Evolutionary conservation across 2,113 vertebrate genomes (phyloP), one percentile per base, ranked within the genome.

Genomic region (Microtus montanus): DNA sequence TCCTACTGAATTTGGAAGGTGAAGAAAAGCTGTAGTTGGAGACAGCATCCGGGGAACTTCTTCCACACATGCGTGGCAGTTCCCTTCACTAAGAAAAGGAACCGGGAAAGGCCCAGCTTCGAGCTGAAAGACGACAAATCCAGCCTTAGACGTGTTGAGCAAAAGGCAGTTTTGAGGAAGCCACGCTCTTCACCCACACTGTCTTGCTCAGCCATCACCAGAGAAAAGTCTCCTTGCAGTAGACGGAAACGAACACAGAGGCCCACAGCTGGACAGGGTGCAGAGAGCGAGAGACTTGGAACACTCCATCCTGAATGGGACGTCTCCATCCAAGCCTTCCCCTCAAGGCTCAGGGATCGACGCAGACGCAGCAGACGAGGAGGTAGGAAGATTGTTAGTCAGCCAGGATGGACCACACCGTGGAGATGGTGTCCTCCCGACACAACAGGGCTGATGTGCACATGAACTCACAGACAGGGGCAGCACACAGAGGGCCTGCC

Each of bases 21-120:
- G 7, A 63, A 52, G 63, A 87, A 35, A 88, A 54, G n/a, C 20
- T 30, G 17, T 26, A 52, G 7, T 33, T 90, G 41, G 68, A 44
- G 20, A 70, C 7, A 73, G 44, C 3, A 1, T 33, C 4, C 2
- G 20, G 14, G 15, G 71, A n/a, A 64, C 28, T 49, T 33, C 70
- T 68, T 68, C 11, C 26, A 28, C 12, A 47, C 19, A 2, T 19
- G 54, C 2, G 0, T 3, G 11, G 38, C 41, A 5, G 24, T 24
- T 83, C 54, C 26, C 30, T 14, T 68, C 73, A 10, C 47, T 33
- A 68, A 87, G 52, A 6, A 13, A 26, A n/a, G 17, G 35, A 77
- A 35, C 15, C 13, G 24, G 63, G 38, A 71, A 13, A 41, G 4
- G 80, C 54, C 30, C 13, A n/a, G 47, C 54, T 87, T 64, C 24